Conservation (phyloP, 2,113 vertebrate species). For the Meleagris gallopavo region DNA sequence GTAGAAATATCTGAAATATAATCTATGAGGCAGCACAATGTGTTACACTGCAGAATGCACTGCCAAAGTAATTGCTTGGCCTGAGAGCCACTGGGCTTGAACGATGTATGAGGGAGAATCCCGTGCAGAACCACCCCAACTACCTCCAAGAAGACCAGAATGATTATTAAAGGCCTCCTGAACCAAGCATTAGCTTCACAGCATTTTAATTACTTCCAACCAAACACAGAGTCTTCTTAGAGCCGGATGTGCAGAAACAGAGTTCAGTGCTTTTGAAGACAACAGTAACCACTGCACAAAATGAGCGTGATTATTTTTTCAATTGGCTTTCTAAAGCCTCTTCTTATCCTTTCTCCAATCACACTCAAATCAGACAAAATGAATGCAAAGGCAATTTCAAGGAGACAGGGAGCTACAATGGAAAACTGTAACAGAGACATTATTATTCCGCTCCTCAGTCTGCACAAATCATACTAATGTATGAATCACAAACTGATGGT, state of each 20-base stretch:
- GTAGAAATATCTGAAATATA: not conserved
- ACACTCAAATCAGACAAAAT: conserved; percentile 16
- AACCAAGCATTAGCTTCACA: not conserved
- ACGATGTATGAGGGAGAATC: not conserved
- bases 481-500: not conserved
- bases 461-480: not conserved
- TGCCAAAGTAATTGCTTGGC: not conserved
- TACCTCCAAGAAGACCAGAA: not conserved
- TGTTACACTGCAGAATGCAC: not conserved
- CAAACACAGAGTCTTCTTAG: not conserved
- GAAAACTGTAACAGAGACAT: not conserved
- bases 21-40: not conserved
- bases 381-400: conserved; percentile 17
- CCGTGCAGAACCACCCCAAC: not conserved
- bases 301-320: not conserved
- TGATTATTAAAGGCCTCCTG: not conserved
- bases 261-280: not conserved
- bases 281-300: not conserved
- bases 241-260: not conserved
- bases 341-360: not conserved
- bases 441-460: not conserved
- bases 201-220: conserved; percentile 16
- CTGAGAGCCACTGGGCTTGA: not conserved
- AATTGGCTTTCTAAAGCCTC: not conserved
- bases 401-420: not conserved